phyloP scores from a whole-genome alignment of 2,888 invertebrate species.

The Pseudococcus viburni region DNA sequence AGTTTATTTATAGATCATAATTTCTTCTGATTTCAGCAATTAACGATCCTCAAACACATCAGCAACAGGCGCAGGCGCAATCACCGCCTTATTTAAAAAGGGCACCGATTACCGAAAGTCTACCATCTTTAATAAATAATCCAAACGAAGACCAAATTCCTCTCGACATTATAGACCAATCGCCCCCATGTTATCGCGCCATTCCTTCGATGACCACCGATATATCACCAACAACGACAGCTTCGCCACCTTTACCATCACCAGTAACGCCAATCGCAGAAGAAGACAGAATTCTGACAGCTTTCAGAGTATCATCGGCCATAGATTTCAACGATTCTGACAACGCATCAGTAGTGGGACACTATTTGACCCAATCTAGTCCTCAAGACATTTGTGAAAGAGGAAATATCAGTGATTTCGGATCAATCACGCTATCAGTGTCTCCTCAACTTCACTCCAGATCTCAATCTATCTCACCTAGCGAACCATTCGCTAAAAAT shows the following conservation, averaged over 20 bases:
- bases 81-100: neutral
- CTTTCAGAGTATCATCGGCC: neutral
- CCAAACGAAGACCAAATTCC: neutral
- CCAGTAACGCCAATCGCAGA: neutral
- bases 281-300: neutral
- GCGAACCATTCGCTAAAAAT: neutral
- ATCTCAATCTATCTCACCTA: conserved; percentile 30
- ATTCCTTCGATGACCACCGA: neutral
- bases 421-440: neutral
- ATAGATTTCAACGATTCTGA: neutral
- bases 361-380: conserved; percentile 6
- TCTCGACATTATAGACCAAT: neutral
- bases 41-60: conserved; percentile 19
- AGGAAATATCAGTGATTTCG: neutral
- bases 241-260: neutral
- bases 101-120: neutral
- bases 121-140: neutral
- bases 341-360: neutral
- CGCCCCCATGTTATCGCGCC: neutral
- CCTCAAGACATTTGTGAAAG: neutral
- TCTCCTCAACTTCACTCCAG: neutral
- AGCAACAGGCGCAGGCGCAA: conserved; percentile 6
- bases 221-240: neutral
- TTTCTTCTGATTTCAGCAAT: neutral
- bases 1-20: neutral